phyloP scores from a whole-genome alignment of 2,888 invertebrate species.

The Pristionchus japonicus region DNA sequence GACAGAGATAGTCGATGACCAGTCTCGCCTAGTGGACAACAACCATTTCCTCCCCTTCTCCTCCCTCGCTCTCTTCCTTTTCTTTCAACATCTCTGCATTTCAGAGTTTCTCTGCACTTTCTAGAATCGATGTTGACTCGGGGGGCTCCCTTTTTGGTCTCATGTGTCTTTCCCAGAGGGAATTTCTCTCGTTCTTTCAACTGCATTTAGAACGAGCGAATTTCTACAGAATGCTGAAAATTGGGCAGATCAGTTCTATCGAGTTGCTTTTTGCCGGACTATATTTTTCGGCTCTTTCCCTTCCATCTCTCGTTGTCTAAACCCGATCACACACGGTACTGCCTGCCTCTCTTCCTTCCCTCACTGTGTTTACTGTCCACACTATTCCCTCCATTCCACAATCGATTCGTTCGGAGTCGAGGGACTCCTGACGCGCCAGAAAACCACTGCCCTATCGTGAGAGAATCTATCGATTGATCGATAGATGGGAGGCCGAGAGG shows the following conservation, averaged over 20 bases:
- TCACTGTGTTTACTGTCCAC: not conserved
- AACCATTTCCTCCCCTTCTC: not conserved
- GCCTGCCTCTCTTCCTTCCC: not conserved
- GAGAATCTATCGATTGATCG: not conserved
- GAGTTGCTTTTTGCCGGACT: too few species aligned
- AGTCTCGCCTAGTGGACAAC: not conserved
- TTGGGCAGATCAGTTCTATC: not conserved
- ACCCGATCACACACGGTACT: not conserved
- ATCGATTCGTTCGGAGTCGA: not conserved
- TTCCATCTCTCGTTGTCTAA: not conserved
- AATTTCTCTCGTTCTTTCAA: not conserved
- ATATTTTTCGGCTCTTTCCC: not conserved
- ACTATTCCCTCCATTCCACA: not conserved
- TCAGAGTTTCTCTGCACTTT: not conserved
- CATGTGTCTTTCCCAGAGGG: too few species aligned
- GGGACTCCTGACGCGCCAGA: not conserved
- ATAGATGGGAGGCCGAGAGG: not conserved
- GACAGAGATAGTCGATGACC: not conserved
- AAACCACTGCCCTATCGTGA: not conserved
- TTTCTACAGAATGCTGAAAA: not conserved
- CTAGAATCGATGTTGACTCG: not conserved
- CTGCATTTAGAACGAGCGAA: not conserved
- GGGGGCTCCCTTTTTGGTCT: not conserved
- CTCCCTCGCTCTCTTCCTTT: not conserved
- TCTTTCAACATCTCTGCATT: not conserved